phyloP scores from a whole-genome alignment of 2,113 vertebrate species.

The Peromyscus leucopus region DNA sequence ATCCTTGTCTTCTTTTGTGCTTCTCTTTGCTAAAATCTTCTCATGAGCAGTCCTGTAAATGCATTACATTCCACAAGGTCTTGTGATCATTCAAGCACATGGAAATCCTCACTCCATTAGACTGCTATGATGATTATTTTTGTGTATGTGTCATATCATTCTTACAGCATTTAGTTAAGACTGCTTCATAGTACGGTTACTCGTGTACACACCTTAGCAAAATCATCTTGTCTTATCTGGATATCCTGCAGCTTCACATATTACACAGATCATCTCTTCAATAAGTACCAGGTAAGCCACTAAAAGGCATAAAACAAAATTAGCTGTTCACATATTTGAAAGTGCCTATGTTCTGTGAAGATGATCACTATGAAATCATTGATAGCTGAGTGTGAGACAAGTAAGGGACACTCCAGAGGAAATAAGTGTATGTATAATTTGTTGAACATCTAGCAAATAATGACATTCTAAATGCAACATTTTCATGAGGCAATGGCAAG shows the following conservation, averaged over 20 bases:
- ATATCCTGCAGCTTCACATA: not conserved
- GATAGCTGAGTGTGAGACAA: slow-evolving; percentile 39
- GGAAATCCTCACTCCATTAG: not conserved
- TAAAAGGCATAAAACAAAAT: slow-evolving; percentile 71
- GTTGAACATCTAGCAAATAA: slow-evolving; percentile 63
- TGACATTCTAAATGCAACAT: slow-evolving; percentile 56
- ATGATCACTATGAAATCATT: slow-evolving; percentile 69
- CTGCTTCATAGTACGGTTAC: not conserved
- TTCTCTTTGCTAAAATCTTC: slow-evolving; percentile 3
- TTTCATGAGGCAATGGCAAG: slow-evolving; percentile 48
- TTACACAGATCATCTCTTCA: slow-evolving; percentile 2
- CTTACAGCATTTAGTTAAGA: not conserved
- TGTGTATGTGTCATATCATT: not conserved
- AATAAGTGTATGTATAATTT: slow-evolving; percentile 43
- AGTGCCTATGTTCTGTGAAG: slow-evolving; percentile 55
- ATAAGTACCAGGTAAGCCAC: slow-evolving; percentile 49
- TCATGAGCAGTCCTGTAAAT: not conserved
- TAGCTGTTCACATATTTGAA: slow-evolving; percentile 55
- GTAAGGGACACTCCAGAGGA: slow-evolving; percentile 16
- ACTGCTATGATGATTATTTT: not conserved
- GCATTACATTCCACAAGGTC: not conserved
- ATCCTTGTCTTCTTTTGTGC: not conserved
- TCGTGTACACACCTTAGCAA: not conserved
- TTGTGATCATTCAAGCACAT: not conserved
- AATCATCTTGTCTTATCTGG: not conserved